phyloP scores from a whole-genome alignment of 2,797 vertebrate genomes.

The Falco rusticolus region DNA sequence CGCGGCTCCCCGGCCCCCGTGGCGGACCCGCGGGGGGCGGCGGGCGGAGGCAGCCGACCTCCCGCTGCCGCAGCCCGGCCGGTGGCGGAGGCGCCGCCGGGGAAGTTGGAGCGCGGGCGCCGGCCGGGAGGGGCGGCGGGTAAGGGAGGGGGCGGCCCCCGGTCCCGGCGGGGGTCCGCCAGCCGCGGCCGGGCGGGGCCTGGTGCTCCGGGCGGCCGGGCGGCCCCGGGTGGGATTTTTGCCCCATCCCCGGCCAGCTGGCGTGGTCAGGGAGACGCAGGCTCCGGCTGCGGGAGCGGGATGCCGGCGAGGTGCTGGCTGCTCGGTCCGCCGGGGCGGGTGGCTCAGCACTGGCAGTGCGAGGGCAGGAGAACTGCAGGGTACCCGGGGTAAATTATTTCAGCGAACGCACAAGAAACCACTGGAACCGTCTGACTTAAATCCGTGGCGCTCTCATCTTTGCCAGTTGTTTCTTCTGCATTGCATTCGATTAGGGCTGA shows the following conservation, averaged over 20 bases:
- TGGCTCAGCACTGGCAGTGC: background rate
- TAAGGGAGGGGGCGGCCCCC: background rate
- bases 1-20: background rate
- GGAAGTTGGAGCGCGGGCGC: background rate
- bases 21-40: background rate
- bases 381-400: background rate
- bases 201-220: background rate
- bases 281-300: background rate
- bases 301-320: background rate
- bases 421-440: background rate
- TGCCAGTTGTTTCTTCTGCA: background rate
- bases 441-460: background rate
- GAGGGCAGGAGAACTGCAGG: background rate
- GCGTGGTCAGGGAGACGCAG: background rate
- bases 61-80: background rate
- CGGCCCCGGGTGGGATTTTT: background rate
- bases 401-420: background rate
- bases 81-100: background rate
- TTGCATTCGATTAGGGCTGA: background rate
- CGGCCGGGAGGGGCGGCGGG: background rate
- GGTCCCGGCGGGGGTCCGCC: background rate
- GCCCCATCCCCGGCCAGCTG: background rate
- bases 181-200: background rate
- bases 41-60: background rate
- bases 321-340: background rate